Evolutionary conservation across 2,888 invertebrate genomes (phyloP).

Genomic region (Leptura quadrifasciata): DNA sequence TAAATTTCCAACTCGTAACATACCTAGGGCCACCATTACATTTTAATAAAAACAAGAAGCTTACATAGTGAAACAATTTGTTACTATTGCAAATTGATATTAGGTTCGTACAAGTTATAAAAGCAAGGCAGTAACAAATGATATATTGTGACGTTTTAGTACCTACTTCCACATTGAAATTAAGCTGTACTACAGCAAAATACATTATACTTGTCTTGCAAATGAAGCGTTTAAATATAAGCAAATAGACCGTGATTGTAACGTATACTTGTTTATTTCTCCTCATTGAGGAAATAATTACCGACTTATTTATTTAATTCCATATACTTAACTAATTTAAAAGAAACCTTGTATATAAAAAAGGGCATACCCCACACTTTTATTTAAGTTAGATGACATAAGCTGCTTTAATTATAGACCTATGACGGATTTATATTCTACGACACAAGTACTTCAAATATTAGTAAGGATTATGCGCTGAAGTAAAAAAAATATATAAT

Average conservation of each 20-base stretch:
- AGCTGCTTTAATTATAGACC: too few relatives aligned
- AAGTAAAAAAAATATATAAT: too few relatives aligned
- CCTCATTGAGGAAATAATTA: too few relatives aligned
- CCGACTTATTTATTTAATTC: too few relatives aligned
- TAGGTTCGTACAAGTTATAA: constrained; percentile 27
- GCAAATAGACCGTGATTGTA: not conserved
- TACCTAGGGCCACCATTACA: not conserved
- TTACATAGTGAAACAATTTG: constrained; percentile 28
- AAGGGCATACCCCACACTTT: too few relatives aligned
- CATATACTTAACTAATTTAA: too few relatives aligned
- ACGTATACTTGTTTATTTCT: too few relatives aligned
- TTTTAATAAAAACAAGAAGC: constrained; percentile 8
- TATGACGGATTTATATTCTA: too few relatives aligned
- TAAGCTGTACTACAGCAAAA: constrained; percentile 13
- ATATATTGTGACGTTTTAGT: constrained; percentile 28
- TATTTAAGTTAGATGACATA: too few relatives aligned
- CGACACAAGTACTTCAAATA: too few relatives aligned
- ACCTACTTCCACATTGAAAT: constrained; percentile 13
- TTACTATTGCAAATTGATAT: constrained; percentile 16
- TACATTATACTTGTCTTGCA: constrained; percentile 21
- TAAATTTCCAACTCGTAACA: not conserved
- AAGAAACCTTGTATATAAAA: too few relatives aligned
- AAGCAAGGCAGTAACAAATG: constrained; percentile 23
- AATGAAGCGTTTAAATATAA: constrained; percentile 8
- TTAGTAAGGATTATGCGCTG: too few relatives aligned